Base-by-base conservation (phyloP, 92 coral and sea anemone genomes). In the Heliopora coerulea region DNA sequence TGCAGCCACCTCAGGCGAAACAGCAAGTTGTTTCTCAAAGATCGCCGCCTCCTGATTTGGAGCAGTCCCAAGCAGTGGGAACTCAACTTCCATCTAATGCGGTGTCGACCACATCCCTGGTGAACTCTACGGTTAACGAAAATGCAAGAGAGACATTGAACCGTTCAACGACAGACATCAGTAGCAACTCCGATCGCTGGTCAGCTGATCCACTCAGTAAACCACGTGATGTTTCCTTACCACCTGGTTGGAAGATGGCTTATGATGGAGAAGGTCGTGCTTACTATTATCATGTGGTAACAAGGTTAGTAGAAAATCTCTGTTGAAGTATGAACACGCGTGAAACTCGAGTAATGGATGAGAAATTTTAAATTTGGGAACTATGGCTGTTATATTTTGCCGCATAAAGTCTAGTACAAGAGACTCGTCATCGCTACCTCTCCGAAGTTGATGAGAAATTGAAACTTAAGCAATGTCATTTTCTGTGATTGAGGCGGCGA, bases 161-260 rank as follows among this genome's bases (percentile, higher is more conserved):
- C n/a, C n/a, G n/a, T n/a, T 28, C 30, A 15, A 8, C 31, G 33
- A 27, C 34, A 1, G 57, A 44, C 8, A 23, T 24, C 3, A 25
- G 32, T 58, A 35, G 46, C 33, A 70, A 19, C 31, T 1, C 49
- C 8, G 63, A 52, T 3, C 9, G 12, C 15, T 70, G 77, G 77
- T 13, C 95, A 0, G 79, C 84, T 0, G 82, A 90, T 9, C 85
- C 89, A 29, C 82, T 80, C 14, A 87, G 79, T 59, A 88, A 90
- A 68, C 73, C 85, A 39, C 48, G 68, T 1, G 72, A 73, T 13
- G 80, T 28, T 20, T 65, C 73, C 19, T 54, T 95, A 54, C 99
- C 99, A 35, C 79, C 99, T 0, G 80, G 90, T 40, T 95, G 99
- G 99, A 95, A 86, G 83, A 83, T 88, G 35, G 99, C 99, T 3